These are phyloP conservation scores for Stomorhina lunata DNA, from an alignment of 2,888 invertebrate species.

Conservation along the genomic window DNA sequence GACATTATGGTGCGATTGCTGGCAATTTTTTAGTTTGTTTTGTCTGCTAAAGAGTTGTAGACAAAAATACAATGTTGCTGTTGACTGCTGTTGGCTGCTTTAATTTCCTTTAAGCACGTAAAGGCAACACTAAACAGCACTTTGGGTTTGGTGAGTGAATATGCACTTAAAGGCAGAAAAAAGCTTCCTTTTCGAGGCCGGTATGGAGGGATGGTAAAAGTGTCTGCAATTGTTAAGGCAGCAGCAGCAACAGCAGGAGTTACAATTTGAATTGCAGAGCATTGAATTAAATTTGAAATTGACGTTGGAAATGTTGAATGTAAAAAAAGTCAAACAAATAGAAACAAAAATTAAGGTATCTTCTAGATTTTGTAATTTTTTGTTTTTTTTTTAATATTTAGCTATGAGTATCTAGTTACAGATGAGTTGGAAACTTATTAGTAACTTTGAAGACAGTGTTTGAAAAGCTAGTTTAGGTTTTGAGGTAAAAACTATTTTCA, in stretches of 20 bases:
- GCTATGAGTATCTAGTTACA: too few relatives aligned
- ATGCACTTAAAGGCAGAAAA: too few relatives aligned
- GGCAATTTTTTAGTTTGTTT: constrained; percentile 29
- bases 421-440: too few relatives aligned
- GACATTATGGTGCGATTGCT: constrained; percentile 58
- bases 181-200: too few relatives aligned
- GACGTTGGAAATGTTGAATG: background rate
- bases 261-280: constrained; percentile 59
- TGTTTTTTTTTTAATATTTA: too few relatives aligned
- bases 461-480: too few relatives aligned
- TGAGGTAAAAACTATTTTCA: too few relatives aligned
- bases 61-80: constrained; percentile 32
- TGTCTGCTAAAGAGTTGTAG: constrained; percentile 25
- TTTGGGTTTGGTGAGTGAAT: too few relatives aligned
- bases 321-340: background rate
- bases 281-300: constrained; percentile 55
- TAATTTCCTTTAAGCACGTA: constrained; percentile 9
- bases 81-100: constrained; percentile 5
- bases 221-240: constrained; percentile 52
- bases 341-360: constrained; percentile 50
- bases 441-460: too few relatives aligned
- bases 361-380: constrained; percentile 17
- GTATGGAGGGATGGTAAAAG: too few relatives aligned
- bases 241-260: too few relatives aligned
- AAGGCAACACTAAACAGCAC: background rate